Evolutionary conservation across 2,888 invertebrate species (phyloP), one percentile per base, ranked within the genome.

Genomic region (Sabellastarte sp.): DNA sequence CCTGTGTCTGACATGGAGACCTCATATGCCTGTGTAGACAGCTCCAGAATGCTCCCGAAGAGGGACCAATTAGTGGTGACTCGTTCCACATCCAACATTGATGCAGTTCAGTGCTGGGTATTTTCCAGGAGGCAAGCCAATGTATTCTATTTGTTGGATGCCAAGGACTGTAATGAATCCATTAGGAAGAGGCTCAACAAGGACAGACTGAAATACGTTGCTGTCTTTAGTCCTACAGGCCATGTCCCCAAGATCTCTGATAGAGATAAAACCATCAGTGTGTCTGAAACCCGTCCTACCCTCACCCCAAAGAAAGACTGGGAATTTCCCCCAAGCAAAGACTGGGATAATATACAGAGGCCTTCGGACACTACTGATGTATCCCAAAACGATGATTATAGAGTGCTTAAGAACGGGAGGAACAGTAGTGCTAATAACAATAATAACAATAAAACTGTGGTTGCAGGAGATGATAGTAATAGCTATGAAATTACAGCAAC

Each of bases 11-110:
- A 50, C 15, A 32, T 59, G 24, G 41, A 5, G 32, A 50, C 53
- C 2, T n/a, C 50, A 4, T 66, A 58, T 61, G 60, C 30, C 55
- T 69, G 69, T 53, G 32, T 68, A 5, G 67, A 69, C n/a, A 61
- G 60, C 50, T 55, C 61, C 30, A 59, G 63, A 3, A 31, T 62
- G 29, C 41, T 58, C 24, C 59, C 65, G 24, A 59, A 59, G 20
- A 58, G 60, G 32, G 60, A 58, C 20, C 51, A 64, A 1, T n/a
- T 69, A 15, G 59, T 70, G 32, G 60, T 66, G 10, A 56, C 63
- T 20, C 53, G 61, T 29, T 32, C 65, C 15, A 51, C 52, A 10
- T 31, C 56, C 15, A 57, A 32, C n/a, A 32, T 51, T 3, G 50
- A 41, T 0, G 41, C 64, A 24, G 30, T 66, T 30, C 57, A 57